These are phyloP conservation scores for Steinernema khuongi DNA, from an alignment of 1,140 invertebrate genomes.

Conservation along the genomic window DNA sequence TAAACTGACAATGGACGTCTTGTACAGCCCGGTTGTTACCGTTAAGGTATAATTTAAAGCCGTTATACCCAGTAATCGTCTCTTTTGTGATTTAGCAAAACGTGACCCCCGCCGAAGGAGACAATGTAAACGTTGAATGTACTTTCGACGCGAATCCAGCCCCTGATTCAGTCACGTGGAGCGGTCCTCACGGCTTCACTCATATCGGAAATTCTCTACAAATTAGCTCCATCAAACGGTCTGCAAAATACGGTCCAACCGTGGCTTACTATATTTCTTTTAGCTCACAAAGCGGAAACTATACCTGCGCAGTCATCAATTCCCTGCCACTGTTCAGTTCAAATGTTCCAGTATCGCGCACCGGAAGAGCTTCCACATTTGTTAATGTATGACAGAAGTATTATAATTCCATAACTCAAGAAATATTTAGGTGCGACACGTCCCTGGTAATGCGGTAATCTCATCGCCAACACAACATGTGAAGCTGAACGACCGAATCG, in stretches of 20 bases:
- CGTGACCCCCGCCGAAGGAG: conserved; percentile 40
- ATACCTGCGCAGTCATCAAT: conserved; percentile 39
- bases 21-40: neutral
- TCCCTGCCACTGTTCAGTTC: conserved; percentile 24
- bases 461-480: conserved; percentile 20
- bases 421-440: neutral
- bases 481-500: conserved; percentile 30
- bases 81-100: neutral
- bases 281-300: conserved; percentile 39
- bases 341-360: conserved; percentile 22
- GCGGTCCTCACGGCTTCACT: conserved; percentile 36
- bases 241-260: neutral
- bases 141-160: conserved; percentile 37
- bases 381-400: conserved; percentile 33
- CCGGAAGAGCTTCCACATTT: conserved; percentile 26
- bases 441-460: conserved; percentile 35
- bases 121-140: conserved; percentile 41
- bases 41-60: neutral
- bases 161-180: conserved; percentile 36
- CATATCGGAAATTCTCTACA: conserved; percentile 29
- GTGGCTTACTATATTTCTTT: neutral
- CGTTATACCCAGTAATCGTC: neutral
- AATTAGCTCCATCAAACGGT: conserved; percentile 33
- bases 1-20: neutral
- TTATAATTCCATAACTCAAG: neutral